A percentile compares a stretch with the other conserved stretches of the same genome.
These are phyloP conservation scores for Prochilodus magdalenae DNA, from an alignment of 2,113 vertebrate species.

Conservation along the genomic window DNA sequence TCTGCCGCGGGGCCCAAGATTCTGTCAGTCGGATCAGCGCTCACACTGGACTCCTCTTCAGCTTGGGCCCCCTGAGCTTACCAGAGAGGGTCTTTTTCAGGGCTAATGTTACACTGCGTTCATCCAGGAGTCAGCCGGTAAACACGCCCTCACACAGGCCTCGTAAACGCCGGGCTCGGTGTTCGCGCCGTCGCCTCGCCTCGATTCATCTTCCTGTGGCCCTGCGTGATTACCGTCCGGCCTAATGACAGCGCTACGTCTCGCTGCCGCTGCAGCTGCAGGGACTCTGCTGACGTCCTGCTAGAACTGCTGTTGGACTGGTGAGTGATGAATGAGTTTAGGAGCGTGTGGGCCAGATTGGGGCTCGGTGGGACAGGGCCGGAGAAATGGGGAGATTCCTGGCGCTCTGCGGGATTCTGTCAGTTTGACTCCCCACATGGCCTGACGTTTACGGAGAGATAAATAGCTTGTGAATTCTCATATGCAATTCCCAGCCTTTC, in stretches of 20 bases:
- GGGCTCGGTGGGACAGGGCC: background rate
- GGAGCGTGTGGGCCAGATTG: background rate
- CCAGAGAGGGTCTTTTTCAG: background rate
- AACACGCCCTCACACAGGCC: background rate
- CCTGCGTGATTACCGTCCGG: background rate
- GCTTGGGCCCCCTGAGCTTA: background rate
- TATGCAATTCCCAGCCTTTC: background rate
- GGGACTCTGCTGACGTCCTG: background rate
- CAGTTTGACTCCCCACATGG: background rate
- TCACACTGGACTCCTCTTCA: conserved; percentile 5
- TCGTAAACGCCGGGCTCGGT: background rate
- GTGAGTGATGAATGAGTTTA: background rate
- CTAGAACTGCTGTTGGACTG: background rate
- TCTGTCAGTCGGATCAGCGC: background rate
- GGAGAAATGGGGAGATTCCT: background rate
- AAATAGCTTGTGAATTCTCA: background rate
- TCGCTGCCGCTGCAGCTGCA: background rate
- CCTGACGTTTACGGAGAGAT: background rate
- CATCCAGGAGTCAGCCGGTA: background rate
- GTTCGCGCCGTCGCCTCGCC: no score
- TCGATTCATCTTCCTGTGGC: background rate
- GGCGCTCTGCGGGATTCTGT: background rate
- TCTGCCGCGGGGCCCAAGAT: background rate
- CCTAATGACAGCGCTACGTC: background rate
- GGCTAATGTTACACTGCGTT: background rate